Evolutionary conservation across 2,113 vertebrate genomes (phyloP), one percentile per base, ranked within the genome.

Genomic region (Sclerurus mexicanus): DNA sequence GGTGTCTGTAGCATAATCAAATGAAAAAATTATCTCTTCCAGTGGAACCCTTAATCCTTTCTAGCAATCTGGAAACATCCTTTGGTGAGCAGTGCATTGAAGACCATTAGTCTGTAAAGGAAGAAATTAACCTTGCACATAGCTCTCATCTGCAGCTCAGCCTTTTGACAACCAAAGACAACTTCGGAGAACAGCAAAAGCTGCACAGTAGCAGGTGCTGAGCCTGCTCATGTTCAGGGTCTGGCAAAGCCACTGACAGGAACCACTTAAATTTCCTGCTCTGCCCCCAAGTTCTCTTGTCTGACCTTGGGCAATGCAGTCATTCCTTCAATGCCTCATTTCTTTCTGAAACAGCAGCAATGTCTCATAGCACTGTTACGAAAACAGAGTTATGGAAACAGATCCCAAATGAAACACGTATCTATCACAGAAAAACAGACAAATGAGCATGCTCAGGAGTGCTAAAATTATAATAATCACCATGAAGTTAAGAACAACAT

Each of bases 161-260:
- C 0, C 50, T 52, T 77, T 56, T 1, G 0, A 44, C 56, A 77
- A 55, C 17, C 59, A 39, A 42, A 55, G 15, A 10, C 0, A 0
- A 17, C 21, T 28, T 30, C 18, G 17, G 52, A 82, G 67, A 55
- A 12, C 0, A 4, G 59, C 28, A 87, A 71, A 89, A 72, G 31
- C 56, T 27, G 14, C 20, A 3, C 8, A 55, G 56, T 68, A n/a
- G 37, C 37, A 66, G 58, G 55, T 8, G 4, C 49, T 66, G 64
- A 85, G 50, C 64, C 49, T 73, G 58, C 59, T 83, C 4, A 0
- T 20, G 22, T 6, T 11, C 49, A 31, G 68, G n/a, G 7, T 24
- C 59, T 76, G 49, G 62, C 63, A 80, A 42, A 90, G 28, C n/a
- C 11, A 19, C 46, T 18, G 33, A 25, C 0, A 66, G 40, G n/a